Percentiles rank a stretch among this genome's conserved stretches.
These are phyloP conservation scores for Patella depressa DNA, from an alignment of 2,888 invertebrate genomes.

Conservation along the genomic window DNA sequence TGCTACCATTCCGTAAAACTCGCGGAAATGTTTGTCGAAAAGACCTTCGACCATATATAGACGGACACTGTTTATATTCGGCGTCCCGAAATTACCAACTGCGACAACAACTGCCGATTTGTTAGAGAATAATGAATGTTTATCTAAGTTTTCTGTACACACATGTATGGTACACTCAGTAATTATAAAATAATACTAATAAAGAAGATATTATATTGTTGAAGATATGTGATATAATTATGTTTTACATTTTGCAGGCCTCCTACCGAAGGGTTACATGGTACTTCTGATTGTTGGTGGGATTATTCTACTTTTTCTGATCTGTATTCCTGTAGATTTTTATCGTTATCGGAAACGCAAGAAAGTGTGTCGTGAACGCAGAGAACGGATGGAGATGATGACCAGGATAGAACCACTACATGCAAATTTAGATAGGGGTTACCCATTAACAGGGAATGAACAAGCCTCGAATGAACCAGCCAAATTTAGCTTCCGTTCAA, in stretches of 20 bases:
- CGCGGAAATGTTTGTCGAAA: no score
- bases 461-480: neutral
- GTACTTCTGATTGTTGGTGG: slow-evolving; percentile 39
- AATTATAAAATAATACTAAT: no score
- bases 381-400: slow-evolving; percentile 36
- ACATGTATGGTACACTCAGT: no score
- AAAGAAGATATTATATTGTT: neutral
- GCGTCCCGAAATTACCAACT: no score
- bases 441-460: neutral
- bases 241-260: slow-evolving; percentile 23
- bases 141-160: no score
- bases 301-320: slow-evolving; percentile 34
- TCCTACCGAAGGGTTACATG: slow-evolving; percentile 37
- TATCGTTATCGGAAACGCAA: slow-evolving; percentile 38
- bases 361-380: slow-evolving; percentile 37
- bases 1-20: no score
- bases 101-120: no score
- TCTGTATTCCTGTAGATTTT: slow-evolving; percentile 39
- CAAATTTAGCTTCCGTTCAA: slow-evolving; percentile 22
- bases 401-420: slow-evolving; percentile 39
- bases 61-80: no score
- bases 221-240: neutral
- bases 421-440: slow-evolving; percentile 24
- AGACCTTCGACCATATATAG: no score
- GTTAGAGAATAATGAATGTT: no score